Evolutionary conservation across 2,797 vertebrate species (phyloP).

Genomic region (Dicrostonyx torquatus): DNA sequence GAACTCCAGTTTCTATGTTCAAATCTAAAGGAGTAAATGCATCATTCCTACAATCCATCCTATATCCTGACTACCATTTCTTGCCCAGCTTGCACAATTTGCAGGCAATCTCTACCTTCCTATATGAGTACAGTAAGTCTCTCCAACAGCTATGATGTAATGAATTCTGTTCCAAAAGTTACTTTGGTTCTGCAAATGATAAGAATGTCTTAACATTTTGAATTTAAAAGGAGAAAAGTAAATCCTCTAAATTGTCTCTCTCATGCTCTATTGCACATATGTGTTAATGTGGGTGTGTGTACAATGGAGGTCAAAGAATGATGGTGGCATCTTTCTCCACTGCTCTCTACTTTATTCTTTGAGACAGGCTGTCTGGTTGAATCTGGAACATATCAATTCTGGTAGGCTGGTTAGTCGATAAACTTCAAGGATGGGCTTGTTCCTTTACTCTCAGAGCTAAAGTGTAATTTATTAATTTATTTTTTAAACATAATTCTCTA

Average conservation of each 20-base stretch:
- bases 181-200: background rate
- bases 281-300: background rate
- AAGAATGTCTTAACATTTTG: background rate
- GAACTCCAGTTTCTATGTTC: background rate
- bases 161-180: background rate
- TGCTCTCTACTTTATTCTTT: background rate
- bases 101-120: background rate
- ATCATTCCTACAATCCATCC: background rate
- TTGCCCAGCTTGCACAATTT: background rate
- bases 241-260: too few relatives aligned
- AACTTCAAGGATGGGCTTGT: background rate
- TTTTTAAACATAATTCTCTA: background rate
- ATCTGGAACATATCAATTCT: background rate
- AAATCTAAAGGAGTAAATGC: background rate
- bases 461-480: too few relatives aligned
- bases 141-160: background rate
- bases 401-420: too few relatives aligned
- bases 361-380: background rate
- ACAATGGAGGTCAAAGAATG: background rate
- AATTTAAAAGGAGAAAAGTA: conserved; percentile 25
- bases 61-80: background rate
- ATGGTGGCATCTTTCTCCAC: background rate
- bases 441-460: background rate
- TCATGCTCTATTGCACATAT: background rate
- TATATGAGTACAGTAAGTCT: background rate